Percentiles rank a stretch among this genome's conserved stretches.
phyloP scores from a whole-genome alignment of 2,113 vertebrate species.

The Triplophysa siluroides region DNA sequence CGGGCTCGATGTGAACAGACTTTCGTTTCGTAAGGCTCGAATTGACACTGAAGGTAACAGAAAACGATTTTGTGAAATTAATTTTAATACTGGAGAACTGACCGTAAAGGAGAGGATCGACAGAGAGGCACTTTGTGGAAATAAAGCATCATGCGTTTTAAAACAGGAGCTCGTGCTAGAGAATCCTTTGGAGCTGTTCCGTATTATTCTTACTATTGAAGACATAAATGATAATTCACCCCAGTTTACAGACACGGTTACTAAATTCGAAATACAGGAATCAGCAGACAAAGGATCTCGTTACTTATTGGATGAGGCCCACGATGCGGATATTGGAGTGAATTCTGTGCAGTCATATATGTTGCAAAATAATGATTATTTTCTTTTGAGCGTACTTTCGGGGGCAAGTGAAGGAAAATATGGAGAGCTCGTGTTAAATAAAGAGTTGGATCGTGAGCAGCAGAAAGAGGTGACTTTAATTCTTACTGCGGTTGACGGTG shows the following conservation, averaged over 20 bases:
- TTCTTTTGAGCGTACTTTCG: neutral
- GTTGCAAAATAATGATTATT: neutral
- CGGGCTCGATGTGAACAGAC: conserved; percentile 55
- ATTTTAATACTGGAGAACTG: conserved; percentile 70
- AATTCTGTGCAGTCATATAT: no score
- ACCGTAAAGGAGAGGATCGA: conserved; percentile 18
- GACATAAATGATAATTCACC: no score
- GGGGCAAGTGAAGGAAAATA: neutral
- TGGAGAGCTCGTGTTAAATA: no score
- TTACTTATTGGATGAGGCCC: no score
- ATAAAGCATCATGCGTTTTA: neutral
- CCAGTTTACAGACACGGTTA: no score
- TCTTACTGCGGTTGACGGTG: conserved; percentile 2
- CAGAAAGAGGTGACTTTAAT: conserved; percentile 4
- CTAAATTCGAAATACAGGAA: no score
- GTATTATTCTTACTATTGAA: no score
- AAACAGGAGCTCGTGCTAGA: neutral
- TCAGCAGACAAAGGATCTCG: no score
- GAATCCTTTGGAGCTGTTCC: conserved; percentile 2
- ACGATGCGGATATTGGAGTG: no score
- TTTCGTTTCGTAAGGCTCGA: conserved; percentile 51
- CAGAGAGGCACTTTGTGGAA: neutral
- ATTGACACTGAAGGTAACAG: conserved; percentile 60
- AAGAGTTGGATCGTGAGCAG: neutral
- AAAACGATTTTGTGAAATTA: conserved; percentile 64